Evolutionary conservation across 2,113 vertebrate species (phyloP).

Genomic region (Clarias magur): DNA sequence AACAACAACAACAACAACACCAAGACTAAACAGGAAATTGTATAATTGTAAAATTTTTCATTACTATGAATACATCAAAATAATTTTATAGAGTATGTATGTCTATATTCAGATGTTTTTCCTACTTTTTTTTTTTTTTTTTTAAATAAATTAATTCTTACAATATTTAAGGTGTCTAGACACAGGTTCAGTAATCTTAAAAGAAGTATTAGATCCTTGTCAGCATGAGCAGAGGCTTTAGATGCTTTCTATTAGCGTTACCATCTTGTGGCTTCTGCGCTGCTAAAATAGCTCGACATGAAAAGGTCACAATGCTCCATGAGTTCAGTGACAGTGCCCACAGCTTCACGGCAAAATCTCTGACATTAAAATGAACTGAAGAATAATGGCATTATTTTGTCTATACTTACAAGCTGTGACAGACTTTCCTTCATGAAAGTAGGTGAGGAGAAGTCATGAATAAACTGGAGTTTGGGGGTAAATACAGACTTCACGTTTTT

Average conservation of each 20-base stretch:
- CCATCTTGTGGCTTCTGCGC: constrained; percentile 9
- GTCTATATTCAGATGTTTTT: neutral
- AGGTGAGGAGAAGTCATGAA: neutral
- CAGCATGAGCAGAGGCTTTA: neutral
- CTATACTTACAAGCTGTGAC: neutral
- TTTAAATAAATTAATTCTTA: neutral
- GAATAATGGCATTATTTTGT: neutral
- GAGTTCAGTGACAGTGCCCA: neutral
- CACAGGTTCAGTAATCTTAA: neutral
- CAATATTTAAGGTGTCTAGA: neutral
- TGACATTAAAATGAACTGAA: neutral
- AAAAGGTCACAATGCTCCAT: neutral
- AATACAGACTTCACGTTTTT: neutral
- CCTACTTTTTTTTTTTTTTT: neutral
- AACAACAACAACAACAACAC: too few relatives aligned
- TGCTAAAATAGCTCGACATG: neutral
- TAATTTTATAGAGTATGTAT: too few relatives aligned
- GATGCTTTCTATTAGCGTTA: neutral
- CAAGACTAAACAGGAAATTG: too few relatives aligned
- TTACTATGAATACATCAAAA: too few relatives aligned
- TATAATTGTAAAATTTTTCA: too few relatives aligned
- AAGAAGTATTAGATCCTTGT: neutral
- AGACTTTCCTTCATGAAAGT: neutral
- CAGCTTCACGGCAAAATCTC: neutral
- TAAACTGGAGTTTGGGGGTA: neutral